phyloP scores from a whole-genome alignment of 1,140 invertebrate genomes.

The Tetranychus cinnabarinus region DNA sequence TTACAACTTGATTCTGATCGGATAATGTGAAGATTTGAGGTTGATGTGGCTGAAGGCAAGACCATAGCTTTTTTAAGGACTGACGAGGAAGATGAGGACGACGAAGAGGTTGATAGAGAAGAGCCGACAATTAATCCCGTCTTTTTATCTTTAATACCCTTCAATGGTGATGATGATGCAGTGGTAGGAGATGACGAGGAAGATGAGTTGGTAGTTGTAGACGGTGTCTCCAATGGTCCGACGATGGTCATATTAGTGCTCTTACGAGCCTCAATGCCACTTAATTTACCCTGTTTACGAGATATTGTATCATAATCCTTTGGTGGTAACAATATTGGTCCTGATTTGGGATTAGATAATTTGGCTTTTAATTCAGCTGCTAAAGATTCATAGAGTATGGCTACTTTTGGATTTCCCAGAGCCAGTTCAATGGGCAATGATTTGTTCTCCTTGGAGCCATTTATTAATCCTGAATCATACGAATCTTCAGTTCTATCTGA shows the following conservation, averaged over 20 bases:
- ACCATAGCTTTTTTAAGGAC: neutral
- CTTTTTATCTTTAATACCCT: neutral
- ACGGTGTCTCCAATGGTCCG: constrained; percentile 1
- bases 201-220: neutral
- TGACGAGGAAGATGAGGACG: neutral
- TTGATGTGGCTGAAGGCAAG: neutral
- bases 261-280: constrained; percentile 40
- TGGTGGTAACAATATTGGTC: constrained; percentile 59
- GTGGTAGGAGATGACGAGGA: neutral
- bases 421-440: neutral
- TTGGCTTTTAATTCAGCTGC: constrained; percentile 72
- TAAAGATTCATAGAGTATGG: constrained; percentile 60
- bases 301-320: constrained; percentile 63
- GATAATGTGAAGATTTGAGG: neutral
- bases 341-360: constrained; percentile 32
- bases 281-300: constrained; percentile 42
- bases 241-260: constrained; percentile 12
- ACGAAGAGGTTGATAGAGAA: neutral
- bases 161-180: neutral
- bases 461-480: neutral
- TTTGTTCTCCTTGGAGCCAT: neutral
- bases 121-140: neutral
- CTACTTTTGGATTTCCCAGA: constrained; percentile 11
- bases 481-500: constrained; percentile 14
- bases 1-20: constrained; percentile 19